Base-by-base conservation (phyloP, 2,113 vertebrate species). In the Macquaria australasica region DNA sequence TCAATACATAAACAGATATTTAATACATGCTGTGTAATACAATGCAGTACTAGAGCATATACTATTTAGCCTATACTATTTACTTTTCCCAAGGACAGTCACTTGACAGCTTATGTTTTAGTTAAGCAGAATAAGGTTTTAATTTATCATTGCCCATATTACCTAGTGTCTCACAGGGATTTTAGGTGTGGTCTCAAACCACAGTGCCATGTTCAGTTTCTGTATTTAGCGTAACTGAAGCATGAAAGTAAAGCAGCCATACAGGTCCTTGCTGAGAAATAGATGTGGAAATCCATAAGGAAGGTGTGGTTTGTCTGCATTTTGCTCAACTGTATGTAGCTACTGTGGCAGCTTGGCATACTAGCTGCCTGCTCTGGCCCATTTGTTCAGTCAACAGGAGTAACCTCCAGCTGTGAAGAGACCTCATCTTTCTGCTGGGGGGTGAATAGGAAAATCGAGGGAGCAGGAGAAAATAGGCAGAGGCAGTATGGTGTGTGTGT, bases 351-450 rank as follows among this genome's bases (percentile, higher is more conserved):
- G 73, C 4, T 45, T 60, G 69, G 79, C 66, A 18, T 75, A 66
- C 69, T 63, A 41, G 75, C 79, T 73, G 71, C 56, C 69, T 58
- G 70, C 85, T 80, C 43, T 89, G 88, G 79, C 87, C 80, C 63
- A 87, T 91, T 90, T 91, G 78, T 86, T 85, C 90, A 87, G 85
- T 87, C 91, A 92, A 84, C 84, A 88, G 85, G 83, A 89, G 88
- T 87, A 83, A 91, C 90, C 85, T 89, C 85, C 90, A 91, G 80
- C 93, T 93, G 90, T 82, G 87, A 87, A 74, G 70, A 83, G 87
- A 84, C 90, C 77, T 87, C 71, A 64, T 88, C 83, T 73, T 70
- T 82, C 71, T 90, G 80, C 77, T 68, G 50, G 59, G 55, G 34
- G 55, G 23, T 11, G 39, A 6, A 21, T 37, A 51, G 62, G 41